phyloP scores from a whole-genome alignment of 1,140 invertebrate species.

The Drosophila pandora region DNA sequence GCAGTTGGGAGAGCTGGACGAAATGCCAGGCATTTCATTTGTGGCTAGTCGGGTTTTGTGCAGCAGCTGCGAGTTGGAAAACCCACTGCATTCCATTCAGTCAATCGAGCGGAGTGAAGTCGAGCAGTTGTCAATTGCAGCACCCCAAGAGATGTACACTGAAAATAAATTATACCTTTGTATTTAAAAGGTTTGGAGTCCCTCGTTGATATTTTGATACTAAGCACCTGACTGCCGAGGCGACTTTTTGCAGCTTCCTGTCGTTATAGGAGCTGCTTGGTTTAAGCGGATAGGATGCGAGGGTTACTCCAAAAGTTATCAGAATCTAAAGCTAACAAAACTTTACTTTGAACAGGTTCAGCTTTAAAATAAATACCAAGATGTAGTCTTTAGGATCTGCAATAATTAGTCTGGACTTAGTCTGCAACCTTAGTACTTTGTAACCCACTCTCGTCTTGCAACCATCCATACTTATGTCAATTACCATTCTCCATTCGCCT shows the following conservation, averaged over 20 bases:
- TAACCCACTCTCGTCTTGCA: slow-evolving; percentile 24
- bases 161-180: not conserved
- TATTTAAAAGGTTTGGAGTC: not conserved
- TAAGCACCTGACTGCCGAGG: slow-evolving; percentile 10
- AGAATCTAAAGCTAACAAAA: not conserved
- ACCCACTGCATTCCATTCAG: slow-evolving; percentile 49
- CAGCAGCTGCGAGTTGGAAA: slow-evolving; percentile 42
- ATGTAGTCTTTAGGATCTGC: too few relatives aligned
- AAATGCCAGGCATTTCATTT: slow-evolving; percentile 64
- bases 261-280: slow-evolving; percentile 39
- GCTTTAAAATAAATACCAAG: too few relatives aligned
- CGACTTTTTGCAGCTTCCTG: slow-evolving; percentile 48
- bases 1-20: slow-evolving; percentile 11
- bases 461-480: slow-evolving; percentile 57
- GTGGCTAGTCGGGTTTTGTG: slow-evolving; percentile 32
- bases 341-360: not conserved
- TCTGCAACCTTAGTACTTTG: not conserved
- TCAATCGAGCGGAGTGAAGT: slow-evolving; percentile 27
- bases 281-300: slow-evolving; percentile 34
- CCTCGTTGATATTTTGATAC: not conserved
- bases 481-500: slow-evolving; percentile 48
- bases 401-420: too few relatives aligned
- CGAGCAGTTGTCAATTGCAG: slow-evolving; percentile 65
- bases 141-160: slow-evolving; percentile 49
- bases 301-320: slow-evolving; percentile 3